phyloP scores from a whole-genome alignment of 1,140 invertebrate genomes.

The Drosophila miranda region DNA sequence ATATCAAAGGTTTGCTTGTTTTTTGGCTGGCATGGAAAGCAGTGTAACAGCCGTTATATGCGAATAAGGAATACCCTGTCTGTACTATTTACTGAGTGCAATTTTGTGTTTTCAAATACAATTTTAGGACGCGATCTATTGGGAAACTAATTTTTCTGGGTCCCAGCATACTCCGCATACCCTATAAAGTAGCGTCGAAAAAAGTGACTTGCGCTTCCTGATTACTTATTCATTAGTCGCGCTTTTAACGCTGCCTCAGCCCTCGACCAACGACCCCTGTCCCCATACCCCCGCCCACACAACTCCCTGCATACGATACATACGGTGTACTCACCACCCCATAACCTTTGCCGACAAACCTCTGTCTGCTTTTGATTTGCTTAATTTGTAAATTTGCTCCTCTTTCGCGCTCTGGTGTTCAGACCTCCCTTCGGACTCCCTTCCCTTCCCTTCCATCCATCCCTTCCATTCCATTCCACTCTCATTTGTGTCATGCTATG shows the following conservation, averaged over 20 bases:
- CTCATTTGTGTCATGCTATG: background rate
- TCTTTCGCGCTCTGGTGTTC: background rate
- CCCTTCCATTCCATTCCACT: too few species aligned
- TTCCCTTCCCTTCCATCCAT: too few species aligned
- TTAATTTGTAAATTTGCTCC: conserved; percentile 73
- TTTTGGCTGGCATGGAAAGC: conserved; percentile 1
- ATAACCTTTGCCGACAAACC: conserved; percentile 3
- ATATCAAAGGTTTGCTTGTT: conserved; percentile 66
- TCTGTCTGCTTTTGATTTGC: conserved; percentile 67
- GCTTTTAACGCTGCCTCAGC: conserved; percentile 67
- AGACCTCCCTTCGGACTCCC: too few species aligned
- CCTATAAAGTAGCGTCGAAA: conserved; percentile 23
- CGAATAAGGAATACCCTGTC: background rate
- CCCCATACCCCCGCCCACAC: background rate
- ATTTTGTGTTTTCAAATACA: too few species aligned
- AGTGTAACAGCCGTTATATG: background rate
- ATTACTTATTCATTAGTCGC: conserved; percentile 76
- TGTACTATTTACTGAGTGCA: too few species aligned
- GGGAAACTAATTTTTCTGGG: too few species aligned
- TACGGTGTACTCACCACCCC: background rate
- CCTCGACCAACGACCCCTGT: conserved; percentile 8
- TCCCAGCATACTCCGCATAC: conserved; percentile 3
- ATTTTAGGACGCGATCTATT: too few species aligned
- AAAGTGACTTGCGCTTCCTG: conserved; percentile 54
- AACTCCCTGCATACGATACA: background rate